These are phyloP conservation scores for Neodontobutis hainanensis DNA, from an alignment of 2,113 vertebrate genomes.

Conservation along the genomic window DNA sequence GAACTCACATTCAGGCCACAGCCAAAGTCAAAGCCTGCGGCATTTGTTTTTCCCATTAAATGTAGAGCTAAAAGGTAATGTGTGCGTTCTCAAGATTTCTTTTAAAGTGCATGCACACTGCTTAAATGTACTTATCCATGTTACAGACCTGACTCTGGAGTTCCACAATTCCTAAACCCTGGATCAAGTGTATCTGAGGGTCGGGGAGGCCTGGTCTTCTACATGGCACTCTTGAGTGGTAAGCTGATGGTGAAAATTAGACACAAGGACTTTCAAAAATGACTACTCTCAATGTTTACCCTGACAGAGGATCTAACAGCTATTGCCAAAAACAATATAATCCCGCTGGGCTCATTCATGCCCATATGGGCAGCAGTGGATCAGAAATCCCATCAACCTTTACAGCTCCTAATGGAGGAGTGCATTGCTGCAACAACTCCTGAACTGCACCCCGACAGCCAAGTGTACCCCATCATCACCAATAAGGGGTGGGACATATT, in stretches of 20 bases:
- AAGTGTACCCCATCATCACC: conserved; percentile 69
- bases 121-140: neutral
- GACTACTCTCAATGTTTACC: neutral
- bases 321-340: conserved; percentile 46
- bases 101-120: neutral
- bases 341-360: conserved; percentile 78
- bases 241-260: conserved; percentile 1
- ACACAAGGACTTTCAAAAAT: neutral
- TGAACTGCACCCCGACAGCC: conserved; percentile 33
- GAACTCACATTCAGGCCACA: conserved; percentile 65
- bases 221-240: conserved; percentile 76
- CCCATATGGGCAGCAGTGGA: conserved; percentile 76
- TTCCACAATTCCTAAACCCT: conserved; percentile 43
- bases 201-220: conserved; percentile 66
- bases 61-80: conserved; percentile 66
- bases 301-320: conserved; percentile 67
- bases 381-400: conserved; percentile 73
- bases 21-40: conserved; percentile 26
- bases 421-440: conserved; percentile 70
- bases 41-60: conserved; percentile 48
- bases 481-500: conserved; percentile 75
- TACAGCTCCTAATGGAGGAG: conserved; percentile 78
- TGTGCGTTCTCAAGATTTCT: too few relatives aligned
- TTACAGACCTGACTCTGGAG: conserved; percentile 55
- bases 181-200: conserved; percentile 48